Evolutionary conservation across 2,797 vertebrate genomes (phyloP).

Genomic region (Alcedo quadribrachys): DNA sequence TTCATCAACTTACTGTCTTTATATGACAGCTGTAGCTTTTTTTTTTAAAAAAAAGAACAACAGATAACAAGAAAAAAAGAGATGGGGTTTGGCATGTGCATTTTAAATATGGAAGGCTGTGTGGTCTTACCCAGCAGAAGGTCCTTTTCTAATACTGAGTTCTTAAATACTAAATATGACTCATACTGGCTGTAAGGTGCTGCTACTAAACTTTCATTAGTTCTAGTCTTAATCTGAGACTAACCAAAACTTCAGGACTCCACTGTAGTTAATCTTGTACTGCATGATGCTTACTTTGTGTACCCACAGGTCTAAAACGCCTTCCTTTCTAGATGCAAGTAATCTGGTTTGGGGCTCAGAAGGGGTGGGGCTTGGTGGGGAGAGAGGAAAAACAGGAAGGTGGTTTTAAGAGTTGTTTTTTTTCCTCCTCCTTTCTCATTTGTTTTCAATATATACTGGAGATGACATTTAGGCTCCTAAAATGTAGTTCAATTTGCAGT

Average conservation of each 20-base stretch:
- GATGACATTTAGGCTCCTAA: neutral
- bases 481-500: neutral
- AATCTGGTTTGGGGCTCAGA: neutral
- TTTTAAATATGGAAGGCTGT: neutral
- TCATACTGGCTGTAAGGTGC: neutral
- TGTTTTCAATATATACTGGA: neutral
- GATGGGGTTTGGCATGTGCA: neutral
- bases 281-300: neutral
- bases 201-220: neutral
- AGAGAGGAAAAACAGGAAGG: neutral
- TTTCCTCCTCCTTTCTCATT: neutral
- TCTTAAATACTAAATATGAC: neutral
- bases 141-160: neutral
- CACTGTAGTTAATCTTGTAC: neutral
- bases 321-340: neutral
- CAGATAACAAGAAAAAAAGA: neutral
- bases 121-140: neutral
- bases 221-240: neutral
- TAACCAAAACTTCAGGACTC: neutral
- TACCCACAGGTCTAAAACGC: neutral
- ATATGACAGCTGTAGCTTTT: neutral
- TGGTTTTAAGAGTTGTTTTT: neutral
- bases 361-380: fast-evolving
- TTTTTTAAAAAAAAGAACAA: neutral
- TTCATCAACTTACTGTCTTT: neutral